Conservation (phyloP, 35 echinoderm and acorn worm genomes). For the Diadema setosum region DNA sequence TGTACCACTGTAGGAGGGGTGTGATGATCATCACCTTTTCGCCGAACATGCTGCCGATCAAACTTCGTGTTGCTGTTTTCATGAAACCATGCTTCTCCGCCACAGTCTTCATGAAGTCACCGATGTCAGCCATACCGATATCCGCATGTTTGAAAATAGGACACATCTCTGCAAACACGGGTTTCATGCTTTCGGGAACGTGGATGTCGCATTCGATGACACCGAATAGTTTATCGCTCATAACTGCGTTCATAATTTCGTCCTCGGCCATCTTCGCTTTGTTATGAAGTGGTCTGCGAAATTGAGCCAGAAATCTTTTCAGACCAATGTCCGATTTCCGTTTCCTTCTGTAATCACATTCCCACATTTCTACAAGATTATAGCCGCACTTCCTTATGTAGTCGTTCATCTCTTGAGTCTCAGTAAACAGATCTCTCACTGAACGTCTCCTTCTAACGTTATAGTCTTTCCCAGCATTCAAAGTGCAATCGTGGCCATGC, state of each 20-base stretch:
- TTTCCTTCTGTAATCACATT: conserved; percentile 15
- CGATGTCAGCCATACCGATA: conserved; percentile 22
- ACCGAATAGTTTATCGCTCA: neutral
- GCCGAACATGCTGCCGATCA: conserved; percentile 43
- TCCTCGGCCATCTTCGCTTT: neutral
- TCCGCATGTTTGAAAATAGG: conserved; percentile 45
- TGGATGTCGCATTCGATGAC: conserved; percentile 31
- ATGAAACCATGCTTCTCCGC: neutral
- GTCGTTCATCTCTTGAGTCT: neutral
- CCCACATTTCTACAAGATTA: conserved; percentile 30
- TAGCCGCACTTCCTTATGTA: conserved; percentile 37
- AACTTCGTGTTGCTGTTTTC: neutral
- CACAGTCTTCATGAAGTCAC: neutral
- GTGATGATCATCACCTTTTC: neutral
- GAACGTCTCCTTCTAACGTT: neutral
- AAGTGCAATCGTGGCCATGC: conserved; percentile 6
- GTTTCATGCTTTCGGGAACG: neutral
- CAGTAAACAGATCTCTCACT: neutral
- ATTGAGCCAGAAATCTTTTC: neutral
- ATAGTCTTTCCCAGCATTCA: neutral
- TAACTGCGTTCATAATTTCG: neutral
- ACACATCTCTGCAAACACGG: conserved; percentile 31
- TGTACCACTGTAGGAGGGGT: conserved; percentile 45
- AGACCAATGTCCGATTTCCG: neutral
- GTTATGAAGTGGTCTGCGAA: neutral